Evolutionary conservation across 2,888 invertebrate genomes (phyloP).

Genomic region (Sepiola atlantica): DNA sequence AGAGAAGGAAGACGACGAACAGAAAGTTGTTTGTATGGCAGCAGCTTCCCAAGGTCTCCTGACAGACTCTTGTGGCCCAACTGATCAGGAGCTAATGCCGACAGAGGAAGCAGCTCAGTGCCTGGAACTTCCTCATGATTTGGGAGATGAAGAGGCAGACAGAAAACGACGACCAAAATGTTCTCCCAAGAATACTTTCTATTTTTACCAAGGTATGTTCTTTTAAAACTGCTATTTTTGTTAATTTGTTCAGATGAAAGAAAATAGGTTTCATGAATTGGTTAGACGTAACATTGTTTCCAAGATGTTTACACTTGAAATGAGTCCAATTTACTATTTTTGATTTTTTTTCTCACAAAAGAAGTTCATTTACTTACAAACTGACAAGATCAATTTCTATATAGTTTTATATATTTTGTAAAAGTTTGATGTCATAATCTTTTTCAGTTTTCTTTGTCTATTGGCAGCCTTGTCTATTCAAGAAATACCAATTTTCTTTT

Average conservation of each 20-base stretch:
- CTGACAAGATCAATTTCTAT: too few relatives aligned
- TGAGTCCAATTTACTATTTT: too few relatives aligned
- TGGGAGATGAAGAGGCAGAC: conserved; percentile 48
- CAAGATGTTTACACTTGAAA: background rate
- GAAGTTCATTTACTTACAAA: too few relatives aligned
- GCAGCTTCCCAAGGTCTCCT: background rate
- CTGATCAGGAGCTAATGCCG: conserved; percentile 55
- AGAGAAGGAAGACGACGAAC: conserved; percentile 51
- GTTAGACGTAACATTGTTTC: background rate
- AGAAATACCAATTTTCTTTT: too few relatives aligned
- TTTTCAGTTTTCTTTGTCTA: too few relatives aligned
- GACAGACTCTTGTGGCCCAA: conserved; percentile 34
- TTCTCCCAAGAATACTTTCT: conserved; percentile 76
- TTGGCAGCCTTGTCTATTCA: too few relatives aligned
- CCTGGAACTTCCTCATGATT: conserved; percentile 68
- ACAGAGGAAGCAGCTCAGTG: conserved; percentile 75
- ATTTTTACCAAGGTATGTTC: conserved; percentile 87
- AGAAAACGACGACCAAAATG: conserved; percentile 53
- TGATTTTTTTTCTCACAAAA: too few relatives aligned
- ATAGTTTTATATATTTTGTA: too few relatives aligned
- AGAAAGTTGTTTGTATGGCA: conserved; percentile 45
- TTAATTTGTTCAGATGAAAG: background rate
- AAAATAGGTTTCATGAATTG: background rate
- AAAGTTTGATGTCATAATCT: too few relatives aligned
- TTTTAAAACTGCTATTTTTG: background rate